Evolutionary conservation across 2,797 vertebrate genomes (phyloP), one percentile per base, ranked within the genome.

Genomic region (Bradypodion pumilum): DNA sequence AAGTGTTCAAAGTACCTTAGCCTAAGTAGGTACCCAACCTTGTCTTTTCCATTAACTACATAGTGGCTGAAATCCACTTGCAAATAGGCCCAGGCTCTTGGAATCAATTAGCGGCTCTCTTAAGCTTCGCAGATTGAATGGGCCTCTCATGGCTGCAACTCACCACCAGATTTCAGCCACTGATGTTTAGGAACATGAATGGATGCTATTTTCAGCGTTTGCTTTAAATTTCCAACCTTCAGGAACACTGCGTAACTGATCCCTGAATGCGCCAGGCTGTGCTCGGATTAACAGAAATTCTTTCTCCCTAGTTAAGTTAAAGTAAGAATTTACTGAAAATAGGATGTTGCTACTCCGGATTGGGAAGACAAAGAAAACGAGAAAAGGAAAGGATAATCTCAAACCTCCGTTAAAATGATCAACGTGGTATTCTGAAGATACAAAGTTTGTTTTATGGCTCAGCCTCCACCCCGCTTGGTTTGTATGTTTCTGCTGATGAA

Each of bases 1-100:
- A 89, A 88, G 79, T 93, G 81, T 89, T 89, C 80, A 73, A 84
- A 89, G 87, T 90, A 82, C 89, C 77, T 92, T 90, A 91, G 88
- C 90, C 92, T 94, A 88, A 96, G 87, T 92, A 85, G 59, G 78
- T 91, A 92, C n/a, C n/a, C 91, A 85, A 84, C 91, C 83, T 52
- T 90, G 90, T 88, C 76, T 84, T 94, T 95, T 90, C 84, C 93
- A 93, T 91, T 88, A 91, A 78, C 73, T 90, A 0, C 84, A 27
- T 90, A 16, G 52, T 15, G 52, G 52, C 52, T 56, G 52, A 56
- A 56, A 56, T 56, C 15, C 52, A 52, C 21, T 56, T 21, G 52
- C 52, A 56, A 19, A 15, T 56, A 15, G 52, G 15, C 52, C 52
- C 15, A 56, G 19, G 52, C 52, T 4, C 15, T 2, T 5, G 56